Percentiles rank a stretch among this genome's conserved stretches.
These are phyloP conservation scores for Istiophorus platypterus DNA, from an alignment of 2,113 vertebrate genomes.

Conservation along the genomic window DNA sequence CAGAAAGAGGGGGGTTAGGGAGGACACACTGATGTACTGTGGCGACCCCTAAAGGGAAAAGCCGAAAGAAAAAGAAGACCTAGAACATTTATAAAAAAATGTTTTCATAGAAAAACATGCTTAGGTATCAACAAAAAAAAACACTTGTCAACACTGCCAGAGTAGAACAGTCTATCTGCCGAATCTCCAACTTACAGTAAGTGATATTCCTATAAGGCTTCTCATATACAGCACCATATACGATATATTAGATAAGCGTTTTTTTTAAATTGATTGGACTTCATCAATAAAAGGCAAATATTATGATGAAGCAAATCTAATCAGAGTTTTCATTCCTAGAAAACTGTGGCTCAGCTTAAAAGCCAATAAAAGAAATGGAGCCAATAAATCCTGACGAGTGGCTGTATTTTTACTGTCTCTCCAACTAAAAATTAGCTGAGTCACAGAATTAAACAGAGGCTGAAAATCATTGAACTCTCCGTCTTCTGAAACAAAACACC, in stretches of 20 bases:
- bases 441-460: background rate
- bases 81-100: too few relatives aligned
- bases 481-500: slow-evolving; percentile 46
- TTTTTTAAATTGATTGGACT: background rate
- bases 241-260: background rate
- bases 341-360: background rate
- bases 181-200: too few relatives aligned
- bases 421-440: slow-evolving; percentile 36
- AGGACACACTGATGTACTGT: too few relatives aligned
- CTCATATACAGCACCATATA: too few relatives aligned
- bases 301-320: background rate
- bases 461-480: background rate
- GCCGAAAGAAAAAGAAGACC: too few relatives aligned
- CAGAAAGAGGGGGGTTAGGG: too few relatives aligned
- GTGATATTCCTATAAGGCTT: too few relatives aligned
- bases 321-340: background rate
- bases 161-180: too few relatives aligned
- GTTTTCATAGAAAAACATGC: too few relatives aligned
- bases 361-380: background rate
- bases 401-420: background rate
- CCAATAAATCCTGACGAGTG: slow-evolving; percentile 12
- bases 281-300: slow-evolving; percentile 9
- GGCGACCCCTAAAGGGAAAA: too few relatives aligned
- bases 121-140: too few relatives aligned
- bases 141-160: too few relatives aligned